Percentiles rank a stretch among this genome's conserved stretches.
phyloP scores from a whole-genome alignment of 2,113 vertebrate species.

The Lophura nycthemera region DNA sequence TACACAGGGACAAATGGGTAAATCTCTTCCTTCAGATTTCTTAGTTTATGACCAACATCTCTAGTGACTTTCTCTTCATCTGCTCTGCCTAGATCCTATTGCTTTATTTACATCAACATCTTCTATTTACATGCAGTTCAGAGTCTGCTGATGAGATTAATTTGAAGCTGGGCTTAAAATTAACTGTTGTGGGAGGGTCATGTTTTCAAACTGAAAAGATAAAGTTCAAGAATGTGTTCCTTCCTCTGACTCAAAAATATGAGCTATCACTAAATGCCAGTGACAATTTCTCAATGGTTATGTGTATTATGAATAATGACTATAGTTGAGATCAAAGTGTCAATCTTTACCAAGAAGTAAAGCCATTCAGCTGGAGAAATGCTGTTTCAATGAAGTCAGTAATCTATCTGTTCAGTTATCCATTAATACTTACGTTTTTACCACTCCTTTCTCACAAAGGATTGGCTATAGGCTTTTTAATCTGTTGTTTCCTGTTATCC shows the following conservation, averaged over 20 bases:
- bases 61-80: neutral
- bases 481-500: neutral
- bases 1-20: neutral
- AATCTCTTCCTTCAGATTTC: neutral
- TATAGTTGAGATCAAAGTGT: neutral
- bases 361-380: conserved; percentile 1
- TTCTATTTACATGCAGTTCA: neutral
- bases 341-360: neutral
- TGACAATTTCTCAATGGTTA: neutral
- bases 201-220: neutral
- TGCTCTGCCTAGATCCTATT: neutral
- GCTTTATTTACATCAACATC: neutral
- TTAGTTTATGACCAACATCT: neutral
- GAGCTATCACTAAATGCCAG: neutral
- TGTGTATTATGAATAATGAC: neutral
- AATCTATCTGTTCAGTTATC: neutral
- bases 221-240: neutral
- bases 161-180: neutral
- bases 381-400: neutral
- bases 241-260: neutral
- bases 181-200: neutral
- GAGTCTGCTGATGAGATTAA: neutral
- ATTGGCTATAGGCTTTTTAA: neutral
- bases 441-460: neutral
- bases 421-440: neutral